Base-by-base conservation (phyloP, 2,797 vertebrate species). In the Schizopygopsis malacanthus region DNA sequence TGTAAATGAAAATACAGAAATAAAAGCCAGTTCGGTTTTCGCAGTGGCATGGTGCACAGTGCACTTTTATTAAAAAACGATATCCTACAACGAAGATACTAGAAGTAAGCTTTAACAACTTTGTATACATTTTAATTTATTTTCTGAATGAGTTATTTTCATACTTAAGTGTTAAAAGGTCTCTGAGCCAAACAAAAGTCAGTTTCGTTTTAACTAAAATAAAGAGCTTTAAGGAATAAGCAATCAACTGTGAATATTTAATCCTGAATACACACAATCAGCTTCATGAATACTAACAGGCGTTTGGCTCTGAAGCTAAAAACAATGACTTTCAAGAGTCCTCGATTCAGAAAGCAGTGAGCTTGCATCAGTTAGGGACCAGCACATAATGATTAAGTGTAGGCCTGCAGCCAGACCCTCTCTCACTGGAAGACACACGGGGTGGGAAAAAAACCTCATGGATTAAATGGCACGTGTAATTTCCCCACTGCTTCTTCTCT, bases 271-370 rank as follows among this genome's bases (percentile, higher is more conserved):
- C 73, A 56, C 70, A 85, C 15, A 39, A 77, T 83, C 43, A 71
- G 50, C 76, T 78, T 65, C 76, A 79, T 77, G 47, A 83, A 79
- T 73, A 80, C 65, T 83, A 84, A 83, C 50, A 67, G 56, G 39
- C 22, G 84, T 84, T 79, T 73, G 54, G 65, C 82, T 41, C 69
- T 22, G 18, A 43, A 52, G 12, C 67, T 75, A 37, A 79, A 75
- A 79, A 63, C 50, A 71, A 79, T 67, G 41, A 72, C 76, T 70
- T 65, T 59, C 67, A 70, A 79, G 47, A 76, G 72, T 70, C 79
- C 73, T 61, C 13, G 18, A 59, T 56, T 65, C 54, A 47, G 33
- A 82, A 37, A 70, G 73, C 80, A 25, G 50, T 28, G 39, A 82
- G 71, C 63, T 78, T 70, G 80, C 72, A 41, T 76, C 6, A 6